A percentile compares a stretch with the other conserved stretches of the same genome.
Evolutionary conservation across 2,113 vertebrate genomes (phyloP).

Genomic region (Corythornis cristatus): DNA sequence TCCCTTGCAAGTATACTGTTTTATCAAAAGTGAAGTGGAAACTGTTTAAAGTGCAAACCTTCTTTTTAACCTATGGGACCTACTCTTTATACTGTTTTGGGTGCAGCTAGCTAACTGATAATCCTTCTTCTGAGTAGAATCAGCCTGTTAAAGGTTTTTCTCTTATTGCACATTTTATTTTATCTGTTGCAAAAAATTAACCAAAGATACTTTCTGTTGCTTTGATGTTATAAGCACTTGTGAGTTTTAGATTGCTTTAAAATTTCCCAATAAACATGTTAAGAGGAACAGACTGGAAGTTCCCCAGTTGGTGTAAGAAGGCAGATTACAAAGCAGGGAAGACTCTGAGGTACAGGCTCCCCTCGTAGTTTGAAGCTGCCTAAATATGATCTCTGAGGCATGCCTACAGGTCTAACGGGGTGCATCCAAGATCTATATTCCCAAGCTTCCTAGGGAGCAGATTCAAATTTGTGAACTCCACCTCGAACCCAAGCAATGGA

Average conservation of each 20-base stretch:
- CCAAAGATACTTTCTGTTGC: not conserved
- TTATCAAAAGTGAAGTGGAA: not conserved
- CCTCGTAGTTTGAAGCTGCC: constrained; percentile 7
- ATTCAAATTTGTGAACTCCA: constrained; percentile 88
- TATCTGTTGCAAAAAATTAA: not conserved
- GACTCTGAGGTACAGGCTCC: not conserved
- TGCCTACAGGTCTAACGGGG: not conserved
- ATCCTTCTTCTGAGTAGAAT: not conserved
- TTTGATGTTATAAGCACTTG: not conserved
- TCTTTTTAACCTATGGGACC: not conserved
- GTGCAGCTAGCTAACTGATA: not conserved
- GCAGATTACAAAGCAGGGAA: constrained; percentile 33
- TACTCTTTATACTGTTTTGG: not conserved
- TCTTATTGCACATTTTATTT: constrained; percentile 43
- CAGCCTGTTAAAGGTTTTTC: not conserved
- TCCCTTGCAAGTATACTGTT: not conserved
- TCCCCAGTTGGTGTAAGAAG: not conserved
- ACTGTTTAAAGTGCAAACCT: not conserved
- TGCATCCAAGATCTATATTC: not conserved
- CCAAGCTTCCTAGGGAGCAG: constrained; percentile 69
- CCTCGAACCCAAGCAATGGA: constrained; percentile 84
- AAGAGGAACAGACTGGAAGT: not conserved
- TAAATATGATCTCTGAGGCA: not conserved
- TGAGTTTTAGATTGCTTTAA: not conserved
- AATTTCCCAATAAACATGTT: not conserved